Evolutionary conservation across 2,888 invertebrate species (phyloP), one percentile per base, ranked within the genome.

Genomic region (Rugalucina vietnamica): DNA sequence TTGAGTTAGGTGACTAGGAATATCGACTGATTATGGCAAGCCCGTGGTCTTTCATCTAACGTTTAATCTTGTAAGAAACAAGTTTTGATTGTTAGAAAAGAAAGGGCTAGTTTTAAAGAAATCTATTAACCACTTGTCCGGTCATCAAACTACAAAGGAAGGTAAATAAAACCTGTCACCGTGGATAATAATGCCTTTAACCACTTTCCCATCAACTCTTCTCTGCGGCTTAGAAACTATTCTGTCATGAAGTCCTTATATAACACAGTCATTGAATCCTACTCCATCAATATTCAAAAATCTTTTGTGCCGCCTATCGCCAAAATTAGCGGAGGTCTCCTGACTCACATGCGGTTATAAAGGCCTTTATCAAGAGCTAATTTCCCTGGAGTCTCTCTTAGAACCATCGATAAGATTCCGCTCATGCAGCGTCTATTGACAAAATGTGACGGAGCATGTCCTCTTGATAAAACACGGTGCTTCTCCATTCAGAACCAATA

Each of bases 401-500:
- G 71, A 39, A 43, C 21, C 39, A 39, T 8, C 39, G 43, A 43
- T 37, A 71, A 43, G 37, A 43, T 71, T 43, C 71, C 71, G 24
- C 43, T 71, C 37, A 71, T 43, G 71, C 71, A 37, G 32, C n/a
- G 32, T 43, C 79, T 73, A 79, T 79, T 79, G 79, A 79, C 79
- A 73, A 39, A 73, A 39, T 79, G 72, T 79, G 79, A 79, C 79
- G 73, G 24, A 39, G 79, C 79, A 79, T 75, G 78, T 75, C 75
- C 65, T 75, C 76, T 76, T 82, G 85, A 82, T 75, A 50, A 71
- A 65, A 73, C 57, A 70, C 82, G 76, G 82, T 85, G 80, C 82
- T 85, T 75, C 75, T 36, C 34, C 60, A 80, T 82, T 85, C 78
- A 74, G 75, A 75, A 82, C 80, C 85, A 85, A 82, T 85, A 85